Base-by-base conservation (phyloP, 2,797 vertebrate species). In the Delichon dasypus region DNA sequence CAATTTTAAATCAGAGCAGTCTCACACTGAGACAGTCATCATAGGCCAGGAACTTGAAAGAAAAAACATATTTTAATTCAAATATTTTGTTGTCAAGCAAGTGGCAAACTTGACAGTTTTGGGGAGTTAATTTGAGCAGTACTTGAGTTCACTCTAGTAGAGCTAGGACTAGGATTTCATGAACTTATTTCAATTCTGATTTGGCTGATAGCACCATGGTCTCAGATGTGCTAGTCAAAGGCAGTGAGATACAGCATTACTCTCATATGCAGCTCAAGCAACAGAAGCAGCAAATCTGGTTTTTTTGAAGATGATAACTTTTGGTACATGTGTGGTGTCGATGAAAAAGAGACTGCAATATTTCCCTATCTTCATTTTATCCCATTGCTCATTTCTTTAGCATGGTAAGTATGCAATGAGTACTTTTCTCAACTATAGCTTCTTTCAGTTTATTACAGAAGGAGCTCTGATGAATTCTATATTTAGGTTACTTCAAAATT, bases 401-500 rank as follows among this genome's bases (percentile, higher is more conserved):
- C 34, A 18, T 68, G 30, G 1, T 76, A 80, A 89, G 45, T 77
- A 44, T 36, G 29, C 65, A 58, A 22, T 65, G 38, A 29, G n/a
- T 67, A 58, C 58, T 54, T 85, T 89, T 77, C 53, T 81, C 0
- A 0, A 48, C 30, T 76, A 27, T 25, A 70, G 23, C 34, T 92
- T 90, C 70, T 19, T 93, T 92, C 70, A 72, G 25, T 85, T 96
- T 90, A 57, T 92, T 91, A 74, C 44, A 61, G 70, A 55, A 88
- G 72, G 58, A 72, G 30, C 7, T 88, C 54, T 72, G 74, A 77
- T 58, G 68, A 90, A 77, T 89, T 89, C 78, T 93, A 40, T 89
- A 68, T 80, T 67, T 66, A 90, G 61, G 6, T 87, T 89, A 25
- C 72, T 82, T 93, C 71, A 95, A 51, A 82, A 87, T 97, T 93